Conservation (phyloP, 2,888 invertebrate genomes). For the Magallana nippona region DNA sequence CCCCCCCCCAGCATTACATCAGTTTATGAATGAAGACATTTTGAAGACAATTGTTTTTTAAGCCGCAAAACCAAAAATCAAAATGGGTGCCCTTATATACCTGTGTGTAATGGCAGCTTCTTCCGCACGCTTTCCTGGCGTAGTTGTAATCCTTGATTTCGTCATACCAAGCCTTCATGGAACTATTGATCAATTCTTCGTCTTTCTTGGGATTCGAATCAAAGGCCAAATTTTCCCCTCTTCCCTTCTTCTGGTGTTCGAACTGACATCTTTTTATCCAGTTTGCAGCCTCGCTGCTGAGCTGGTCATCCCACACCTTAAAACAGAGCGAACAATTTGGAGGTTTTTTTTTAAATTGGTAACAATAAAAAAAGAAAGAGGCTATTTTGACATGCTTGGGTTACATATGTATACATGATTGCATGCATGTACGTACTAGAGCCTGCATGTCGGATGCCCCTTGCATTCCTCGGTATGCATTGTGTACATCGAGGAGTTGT, state of each 20-base stretch:
- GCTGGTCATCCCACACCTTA: conserved; percentile 50
- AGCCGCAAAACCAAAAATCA: too few species aligned
- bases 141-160: conserved; percentile 47
- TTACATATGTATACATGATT: background rate
- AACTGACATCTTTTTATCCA: conserved; percentile 49
- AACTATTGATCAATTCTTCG: conserved; percentile 41
- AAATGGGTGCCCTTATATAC: background rate
- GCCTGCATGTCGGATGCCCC: conserved; percentile 49
- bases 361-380: too few species aligned
- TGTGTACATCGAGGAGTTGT: conserved; percentile 50
- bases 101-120: conserved; percentile 49
- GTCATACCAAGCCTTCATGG: conserved; percentile 48
- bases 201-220: conserved; percentile 32
- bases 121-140: conserved; percentile 11
- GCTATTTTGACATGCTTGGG: background rate
- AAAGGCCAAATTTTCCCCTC: conserved; percentile 50
- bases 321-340: background rate
- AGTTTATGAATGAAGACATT: too few species aligned
- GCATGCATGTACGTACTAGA: conserved; percentile 47
- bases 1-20: too few species aligned
- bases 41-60: too few species aligned
- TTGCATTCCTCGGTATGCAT: conserved; percentile 48
- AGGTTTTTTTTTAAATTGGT: background rate
- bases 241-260: conserved; percentile 47
- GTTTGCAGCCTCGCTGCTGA: conserved; percentile 43